phyloP scores from a whole-genome alignment of 2,888 invertebrate species.

The Halocaridina rubra region DNA sequence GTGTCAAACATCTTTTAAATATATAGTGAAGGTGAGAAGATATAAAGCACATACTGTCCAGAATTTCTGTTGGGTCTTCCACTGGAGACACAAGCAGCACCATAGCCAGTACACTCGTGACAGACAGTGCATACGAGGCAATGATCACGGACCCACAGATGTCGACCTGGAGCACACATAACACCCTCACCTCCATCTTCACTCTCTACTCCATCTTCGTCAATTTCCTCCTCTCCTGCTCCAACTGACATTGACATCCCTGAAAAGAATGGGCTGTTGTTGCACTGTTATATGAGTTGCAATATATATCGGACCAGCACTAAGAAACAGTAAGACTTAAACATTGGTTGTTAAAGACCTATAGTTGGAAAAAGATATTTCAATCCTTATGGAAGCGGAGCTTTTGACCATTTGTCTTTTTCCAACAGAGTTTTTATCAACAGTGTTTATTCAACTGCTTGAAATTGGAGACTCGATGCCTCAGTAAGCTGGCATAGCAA shows the following conservation, averaged over 20 bases:
- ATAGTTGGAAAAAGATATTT: no score
- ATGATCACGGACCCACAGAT: slow-evolving; percentile 83
- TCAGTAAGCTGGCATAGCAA: no score
- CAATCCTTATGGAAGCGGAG: no score
- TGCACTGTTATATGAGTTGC: neutral
- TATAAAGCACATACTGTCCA: slow-evolving; percentile 85
- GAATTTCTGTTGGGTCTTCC: slow-evolving; percentile 82
- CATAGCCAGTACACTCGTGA: slow-evolving; percentile 93
- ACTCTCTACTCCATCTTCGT: slow-evolving; percentile 64
- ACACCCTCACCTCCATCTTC: slow-evolving; percentile 64
- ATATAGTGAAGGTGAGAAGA: no score
- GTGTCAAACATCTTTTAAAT: no score
- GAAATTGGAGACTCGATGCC: no score
- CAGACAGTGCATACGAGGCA: slow-evolving; percentile 93
- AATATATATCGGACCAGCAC: neutral
- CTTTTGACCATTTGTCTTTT: no score
- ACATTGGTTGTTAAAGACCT: no score
- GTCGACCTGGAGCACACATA: slow-evolving; percentile 78
- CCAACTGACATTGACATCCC: slow-evolving; percentile 64
- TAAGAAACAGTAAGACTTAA: no score
- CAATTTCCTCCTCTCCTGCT: slow-evolving; percentile 64
- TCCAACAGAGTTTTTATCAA: no score
- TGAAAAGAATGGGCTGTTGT: neutral
- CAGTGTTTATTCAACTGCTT: no score
- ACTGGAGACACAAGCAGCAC: slow-evolving; percentile 83